Conservation (phyloP, 2,888 invertebrate genomes). For the Calliopum simillimum region DNA sequence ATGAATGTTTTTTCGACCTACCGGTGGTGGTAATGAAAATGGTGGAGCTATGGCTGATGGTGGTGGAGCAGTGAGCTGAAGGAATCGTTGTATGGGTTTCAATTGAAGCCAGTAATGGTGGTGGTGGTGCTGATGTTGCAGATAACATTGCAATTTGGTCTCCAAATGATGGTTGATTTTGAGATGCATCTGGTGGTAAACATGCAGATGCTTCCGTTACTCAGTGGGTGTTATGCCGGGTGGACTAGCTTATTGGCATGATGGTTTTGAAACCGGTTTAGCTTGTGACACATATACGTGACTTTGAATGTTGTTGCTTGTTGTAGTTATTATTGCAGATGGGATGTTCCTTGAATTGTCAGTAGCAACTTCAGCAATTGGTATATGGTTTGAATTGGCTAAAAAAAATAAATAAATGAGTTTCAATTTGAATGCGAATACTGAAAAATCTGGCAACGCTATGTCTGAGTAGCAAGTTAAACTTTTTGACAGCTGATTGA, state of each 20-base stretch:
- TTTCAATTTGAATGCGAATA: background rate
- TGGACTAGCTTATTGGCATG: slow-evolving; percentile 55
- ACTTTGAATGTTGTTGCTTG: slow-evolving; percentile 49
- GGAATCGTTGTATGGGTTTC: slow-evolving; percentile 32
- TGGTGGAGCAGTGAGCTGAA: slow-evolving; percentile 35
- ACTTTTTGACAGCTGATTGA: no score
- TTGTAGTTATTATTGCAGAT: slow-evolving; percentile 21
- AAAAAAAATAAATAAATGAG: slow-evolving; percentile 3
- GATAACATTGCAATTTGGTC: slow-evolving; percentile 35
- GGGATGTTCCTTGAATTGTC: slow-evolving; percentile 46
- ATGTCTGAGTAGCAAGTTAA: no score
- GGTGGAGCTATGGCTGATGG: slow-evolving; percentile 53
- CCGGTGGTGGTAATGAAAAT: slow-evolving; percentile 48
- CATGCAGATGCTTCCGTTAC: slow-evolving; percentile 38
- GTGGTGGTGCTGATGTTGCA: slow-evolving; percentile 24
- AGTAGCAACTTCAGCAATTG: slow-evolving; percentile 37
- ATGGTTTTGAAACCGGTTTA: slow-evolving; percentile 55
- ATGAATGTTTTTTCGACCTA: slow-evolving; percentile 28
- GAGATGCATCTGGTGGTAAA: slow-evolving; percentile 48
- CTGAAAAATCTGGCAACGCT: no score
- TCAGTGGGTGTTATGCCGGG: slow-evolving; percentile 47
- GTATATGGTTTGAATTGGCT: slow-evolving; percentile 33
- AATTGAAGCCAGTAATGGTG: slow-evolving; percentile 34
- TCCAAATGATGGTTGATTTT: slow-evolving; percentile 42
- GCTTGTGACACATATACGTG: slow-evolving; percentile 58